Base-by-base conservation (phyloP, 2,797 vertebrate species). In the Todus mexicanus region DNA sequence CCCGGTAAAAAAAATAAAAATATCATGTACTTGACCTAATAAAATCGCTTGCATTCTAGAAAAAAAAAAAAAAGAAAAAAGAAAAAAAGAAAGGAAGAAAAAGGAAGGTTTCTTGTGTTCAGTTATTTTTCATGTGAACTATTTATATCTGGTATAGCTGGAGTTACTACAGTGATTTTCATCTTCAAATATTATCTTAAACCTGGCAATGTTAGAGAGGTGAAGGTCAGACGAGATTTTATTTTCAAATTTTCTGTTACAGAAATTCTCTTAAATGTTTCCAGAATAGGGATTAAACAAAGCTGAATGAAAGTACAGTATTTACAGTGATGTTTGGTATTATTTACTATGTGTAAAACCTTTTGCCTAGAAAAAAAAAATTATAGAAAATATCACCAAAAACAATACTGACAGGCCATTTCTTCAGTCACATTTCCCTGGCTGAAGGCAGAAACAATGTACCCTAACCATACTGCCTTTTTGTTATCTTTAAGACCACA, bases 121-220 rank as follows among this genome's bases (percentile, higher is more conserved):
- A 33, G 43, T 38, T 81, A 72, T 81, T 95, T 90, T 94, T 90
- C n/a, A 26, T 81, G 73, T 91, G 73, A 90, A 47, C 86, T 94
- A 92, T 93, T 86, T 93, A 85, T 85, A 91, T 60, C 45, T 57
- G 65, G 61, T 70, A 51, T 22, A 90, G 25, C 47, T 66, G 33
- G 43, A 73, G 70, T 72, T 81, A 51, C 70, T 73, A 56, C 59
- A 72, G 60, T 27, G 87, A 85, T 84, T 93, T 96, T 94, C 48
- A 93, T 86, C 90, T 91, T 92, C 85, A 94, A 89, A 92, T 61
- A 33, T 54, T 43, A 6, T 72, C 47, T 76, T 65, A 74, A 77
- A 76, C 22, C 35, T 68, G 61, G 38, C 16, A 53, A 27, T 50
- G 18, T 60, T 82, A 76, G 47, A 84, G 38, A 80, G 19, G 43